phyloP scores from a whole-genome alignment of 2,113 vertebrate genomes.

The Amia ocellicauda region DNA sequence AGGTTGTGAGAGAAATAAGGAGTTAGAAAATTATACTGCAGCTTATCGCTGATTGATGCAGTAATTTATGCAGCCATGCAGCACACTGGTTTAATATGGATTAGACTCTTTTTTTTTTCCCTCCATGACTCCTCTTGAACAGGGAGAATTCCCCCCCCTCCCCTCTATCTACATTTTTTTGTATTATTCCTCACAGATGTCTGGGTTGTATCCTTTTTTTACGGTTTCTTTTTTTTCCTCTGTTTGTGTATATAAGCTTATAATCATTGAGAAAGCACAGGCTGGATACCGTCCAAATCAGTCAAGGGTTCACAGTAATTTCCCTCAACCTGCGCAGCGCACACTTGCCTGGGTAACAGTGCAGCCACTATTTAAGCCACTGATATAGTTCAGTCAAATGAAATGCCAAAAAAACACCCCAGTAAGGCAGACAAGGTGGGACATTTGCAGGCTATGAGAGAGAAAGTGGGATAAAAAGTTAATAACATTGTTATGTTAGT shows the following conservation, averaged over 20 bases:
- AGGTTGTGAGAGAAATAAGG: constrained; percentile 64
- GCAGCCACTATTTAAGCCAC: no score
- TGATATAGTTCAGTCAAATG: no score
- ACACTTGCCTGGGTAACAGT: no score
- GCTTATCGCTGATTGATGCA: constrained; percentile 69
- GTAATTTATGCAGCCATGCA: constrained; percentile 67
- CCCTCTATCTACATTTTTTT: neutral
- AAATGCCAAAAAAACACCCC: no score
- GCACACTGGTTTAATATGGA: constrained; percentile 51
- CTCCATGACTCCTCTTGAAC: constrained; percentile 32
- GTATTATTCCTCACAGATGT: neutral
- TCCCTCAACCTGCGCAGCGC: no score
- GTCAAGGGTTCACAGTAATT: no score
- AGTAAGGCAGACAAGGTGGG: no score
- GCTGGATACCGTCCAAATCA: no score
- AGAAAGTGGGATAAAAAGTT: no score
- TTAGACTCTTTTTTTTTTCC: constrained; percentile 42
- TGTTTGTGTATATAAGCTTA: neutral
- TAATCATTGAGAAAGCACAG: neutral
- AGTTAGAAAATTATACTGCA: constrained; percentile 71
- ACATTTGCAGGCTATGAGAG: no score
- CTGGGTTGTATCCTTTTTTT: neutral
- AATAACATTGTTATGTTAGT: no score
- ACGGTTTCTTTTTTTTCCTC: neutral
- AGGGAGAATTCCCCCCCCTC: neutral